Evolutionary conservation across 2,888 invertebrate genomes (phyloP).

Genomic region (Aproaerema taeniolella): DNA sequence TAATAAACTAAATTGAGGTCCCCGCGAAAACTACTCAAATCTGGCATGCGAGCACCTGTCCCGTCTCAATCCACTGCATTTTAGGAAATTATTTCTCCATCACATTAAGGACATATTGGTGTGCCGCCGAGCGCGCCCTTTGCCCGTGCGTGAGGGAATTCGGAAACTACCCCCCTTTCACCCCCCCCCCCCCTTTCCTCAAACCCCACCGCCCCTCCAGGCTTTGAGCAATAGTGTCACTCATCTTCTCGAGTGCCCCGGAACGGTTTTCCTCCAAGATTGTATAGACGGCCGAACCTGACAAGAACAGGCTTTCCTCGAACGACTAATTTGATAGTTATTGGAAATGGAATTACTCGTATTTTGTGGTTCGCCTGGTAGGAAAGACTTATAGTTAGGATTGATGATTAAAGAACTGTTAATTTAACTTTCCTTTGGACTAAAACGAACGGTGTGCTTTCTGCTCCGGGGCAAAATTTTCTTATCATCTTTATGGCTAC

Average conservation of each 20-base stretch:
- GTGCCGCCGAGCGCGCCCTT: conserved; percentile 61
- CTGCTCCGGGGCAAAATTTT: too few relatives aligned
- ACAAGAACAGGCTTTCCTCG: not conserved
- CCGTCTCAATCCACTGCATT: conserved; percentile 64
- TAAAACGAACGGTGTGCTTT: too few relatives aligned
- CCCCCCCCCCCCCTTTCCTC: conserved; percentile 29
- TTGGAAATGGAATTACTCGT: conserved; percentile 19
- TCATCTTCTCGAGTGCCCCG: conserved; percentile 15
- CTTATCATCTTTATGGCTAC: too few relatives aligned
- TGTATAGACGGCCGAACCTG: not conserved
- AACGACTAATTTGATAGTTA: conserved; percentile 3
- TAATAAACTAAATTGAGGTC: conserved; percentile 63
- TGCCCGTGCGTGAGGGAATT: conserved; percentile 63
- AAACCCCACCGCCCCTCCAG: conserved; percentile 31
- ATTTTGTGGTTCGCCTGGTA: too few relatives aligned
- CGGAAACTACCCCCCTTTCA: conserved; percentile 33
- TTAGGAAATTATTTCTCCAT: conserved; percentile 69
- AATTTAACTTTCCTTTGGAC: too few relatives aligned
- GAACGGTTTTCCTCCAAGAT: not conserved
- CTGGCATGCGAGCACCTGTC: conserved; percentile 34
- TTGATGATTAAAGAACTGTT: too few relatives aligned
- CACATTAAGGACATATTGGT: conserved; percentile 62
- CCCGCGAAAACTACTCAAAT: conserved; percentile 59
- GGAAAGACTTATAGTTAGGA: too few relatives aligned
- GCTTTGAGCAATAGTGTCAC: conserved; percentile 29